phyloP scores from a whole-genome alignment of 2,888 invertebrate species.

The Hirtodrosophila duncani region DNA sequence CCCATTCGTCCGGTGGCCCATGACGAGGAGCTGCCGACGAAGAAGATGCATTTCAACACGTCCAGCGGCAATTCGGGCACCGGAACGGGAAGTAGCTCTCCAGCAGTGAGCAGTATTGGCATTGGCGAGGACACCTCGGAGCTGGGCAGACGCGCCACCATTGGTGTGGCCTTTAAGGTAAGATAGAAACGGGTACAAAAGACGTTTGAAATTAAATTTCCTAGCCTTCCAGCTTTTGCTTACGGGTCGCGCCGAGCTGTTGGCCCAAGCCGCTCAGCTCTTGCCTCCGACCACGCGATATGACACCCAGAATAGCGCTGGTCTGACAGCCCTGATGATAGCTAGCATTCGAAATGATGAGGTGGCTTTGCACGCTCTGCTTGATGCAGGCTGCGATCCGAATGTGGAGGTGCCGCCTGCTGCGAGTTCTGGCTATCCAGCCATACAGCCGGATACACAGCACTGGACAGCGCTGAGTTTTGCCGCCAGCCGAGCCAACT shows the following conservation, averaged over 20 bases:
- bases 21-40: conserved; percentile 80
- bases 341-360: conserved; percentile 90
- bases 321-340: conserved; percentile 90
- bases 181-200: background rate
- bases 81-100: conserved; percentile 51
- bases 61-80: conserved; percentile 34
- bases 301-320: conserved; percentile 88
- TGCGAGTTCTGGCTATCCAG: conserved; percentile 78
- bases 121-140: conserved; percentile 78
- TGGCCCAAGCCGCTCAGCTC: conserved; percentile 87
- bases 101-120: conserved; percentile 36
- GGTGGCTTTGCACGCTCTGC: conserved; percentile 84
- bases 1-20: conserved; percentile 86
- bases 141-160: conserved; percentile 83
- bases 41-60: conserved; percentile 66
- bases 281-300: conserved; percentile 85
- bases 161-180: conserved; percentile 89
- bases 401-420: conserved; percentile 86
- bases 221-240: conserved; percentile 78
- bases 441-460: conserved; percentile 84
- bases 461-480: conserved; percentile 94
- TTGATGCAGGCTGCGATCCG: conserved; percentile 90
- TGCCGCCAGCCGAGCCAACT: conserved; percentile 82
- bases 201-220: background rate
- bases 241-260: conserved; percentile 88